A percentile compares a stretch with the other conserved stretches of the same genome.
Evolutionary conservation across 2,888 invertebrate species (phyloP).

Genomic region (Trachelus iudaicus): DNA sequence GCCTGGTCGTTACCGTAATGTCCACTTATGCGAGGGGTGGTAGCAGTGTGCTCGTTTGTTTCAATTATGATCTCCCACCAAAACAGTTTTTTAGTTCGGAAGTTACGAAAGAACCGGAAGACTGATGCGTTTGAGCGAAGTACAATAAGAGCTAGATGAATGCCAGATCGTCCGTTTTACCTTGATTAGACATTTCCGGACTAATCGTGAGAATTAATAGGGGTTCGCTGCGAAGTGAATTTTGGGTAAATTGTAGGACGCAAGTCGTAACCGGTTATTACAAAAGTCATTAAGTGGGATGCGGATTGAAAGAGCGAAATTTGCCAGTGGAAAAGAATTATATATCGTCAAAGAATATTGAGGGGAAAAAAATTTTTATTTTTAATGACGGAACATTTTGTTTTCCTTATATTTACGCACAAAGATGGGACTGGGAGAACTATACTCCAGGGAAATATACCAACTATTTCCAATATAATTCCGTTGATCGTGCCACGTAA

Average conservation of each 20-base stretch:
- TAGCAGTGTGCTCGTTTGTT: neutral
- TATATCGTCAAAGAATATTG: neutral
- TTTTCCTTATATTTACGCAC: neutral
- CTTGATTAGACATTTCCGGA: neutral
- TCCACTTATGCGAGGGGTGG: neutral
- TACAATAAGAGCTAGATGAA: neutral
- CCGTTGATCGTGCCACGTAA: neutral
- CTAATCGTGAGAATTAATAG: neutral
- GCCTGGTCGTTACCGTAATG: neutral
- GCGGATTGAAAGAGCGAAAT: neutral
- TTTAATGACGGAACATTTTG: neutral
- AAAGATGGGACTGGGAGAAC: neutral
- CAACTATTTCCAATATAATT: neutral
- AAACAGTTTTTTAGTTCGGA: neutral
- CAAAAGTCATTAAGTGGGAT: neutral
- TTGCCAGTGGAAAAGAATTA: neutral
- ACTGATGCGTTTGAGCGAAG: neutral
- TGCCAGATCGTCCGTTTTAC: neutral
- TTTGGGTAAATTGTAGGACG: neutral
- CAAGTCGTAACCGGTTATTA: neutral
- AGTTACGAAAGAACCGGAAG: neutral
- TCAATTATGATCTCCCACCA: neutral
- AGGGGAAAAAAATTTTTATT: neutral
- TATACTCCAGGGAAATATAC: neutral
- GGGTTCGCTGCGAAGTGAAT: neutral